Base-by-base conservation (phyloP, 2,797 vertebrate genomes). In the Phylloscopus collybita region DNA sequence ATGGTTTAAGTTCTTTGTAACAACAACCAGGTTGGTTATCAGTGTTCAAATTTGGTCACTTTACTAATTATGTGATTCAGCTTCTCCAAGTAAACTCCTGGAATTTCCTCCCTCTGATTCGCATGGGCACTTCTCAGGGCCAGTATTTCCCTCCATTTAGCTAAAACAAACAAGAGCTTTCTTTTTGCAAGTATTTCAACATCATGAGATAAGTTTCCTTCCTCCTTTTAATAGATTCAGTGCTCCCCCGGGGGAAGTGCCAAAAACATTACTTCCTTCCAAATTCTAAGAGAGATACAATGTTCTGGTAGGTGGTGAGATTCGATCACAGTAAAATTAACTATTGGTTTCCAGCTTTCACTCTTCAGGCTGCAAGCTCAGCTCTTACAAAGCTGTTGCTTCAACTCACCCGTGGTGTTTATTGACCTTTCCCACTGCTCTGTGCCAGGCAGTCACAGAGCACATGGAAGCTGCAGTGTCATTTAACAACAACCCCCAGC, bases 131-230 rank as follows among this genome's bases (percentile, higher is more conserved):
- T 94, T 95, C 95, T 94, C 91, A 86, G 73, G 73, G 78, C 76
- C 88, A 85, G 42, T 16, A 57, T 88, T 96, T 97, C 92, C 92
- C 90, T 76, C 64, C 34, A 88, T 94, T 97, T 96, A 92, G 62
- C 44, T 80, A 91, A 95, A 93, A 86, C 87, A 97, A 96, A 96
- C 45, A 92, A 72, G 54, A 86, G 22, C 45, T 93, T 95, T 93
- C 88, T 80, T 80, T 95, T 26, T 94, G 60, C 85, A 95, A 86
- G 29, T 94, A 82, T 92, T 93, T 95, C 83, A 92, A 45, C 80
- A 74, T 76, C 74, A 45, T 66, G 62, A 93, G 93, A 83, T 94
- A 93, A 93, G 57, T 84, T 97, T 96, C 91, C 94, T 97, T 96
- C 95, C 93, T 93, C 38, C 78, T 87, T 94, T 94, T 90, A 94